Conservation (phyloP, 2,113 vertebrate species). For the Rynchops niger region DNA sequence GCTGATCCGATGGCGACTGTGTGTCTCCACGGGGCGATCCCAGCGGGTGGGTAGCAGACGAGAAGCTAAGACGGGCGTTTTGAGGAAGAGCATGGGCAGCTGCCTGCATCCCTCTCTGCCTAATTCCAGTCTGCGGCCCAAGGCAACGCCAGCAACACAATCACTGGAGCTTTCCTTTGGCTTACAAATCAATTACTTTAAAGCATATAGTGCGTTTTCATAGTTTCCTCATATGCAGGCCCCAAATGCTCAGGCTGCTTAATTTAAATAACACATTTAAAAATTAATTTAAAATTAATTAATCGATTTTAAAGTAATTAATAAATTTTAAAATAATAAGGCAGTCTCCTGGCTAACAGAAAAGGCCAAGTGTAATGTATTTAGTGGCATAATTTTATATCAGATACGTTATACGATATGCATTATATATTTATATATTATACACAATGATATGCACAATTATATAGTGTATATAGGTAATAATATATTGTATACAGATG, state of each 20-base stretch:
- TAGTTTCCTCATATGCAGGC: fast-evolving
- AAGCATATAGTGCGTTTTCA: not conserved
- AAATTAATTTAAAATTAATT: not conserved
- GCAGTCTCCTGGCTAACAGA: not conserved
- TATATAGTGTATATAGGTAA: no score
- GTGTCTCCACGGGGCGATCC: fast-evolving
- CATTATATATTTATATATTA: not conserved
- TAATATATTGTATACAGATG: fast-evolving
- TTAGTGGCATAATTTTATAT: not conserved
- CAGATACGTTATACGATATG: not conserved
- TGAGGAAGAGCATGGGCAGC: not conserved
- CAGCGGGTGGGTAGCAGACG: fast-evolving
- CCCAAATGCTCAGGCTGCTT: not conserved
- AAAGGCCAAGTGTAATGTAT: fast-evolving
- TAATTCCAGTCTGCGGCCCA: fast-evolving
- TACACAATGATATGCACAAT: fast-evolving
- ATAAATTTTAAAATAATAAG: not conserved
- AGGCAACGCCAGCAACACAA: not conserved
- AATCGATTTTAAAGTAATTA: not conserved
- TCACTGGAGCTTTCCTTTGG: no score
- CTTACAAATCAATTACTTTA: fast-evolving
- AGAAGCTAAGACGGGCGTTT: fast-evolving
- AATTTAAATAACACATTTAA: not conserved
- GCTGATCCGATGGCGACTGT: fast-evolving
- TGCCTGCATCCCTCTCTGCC: fast-evolving